phyloP scores from a whole-genome alignment of 2,888 invertebrate genomes.

The Flabesymbios commensalis region DNA sequence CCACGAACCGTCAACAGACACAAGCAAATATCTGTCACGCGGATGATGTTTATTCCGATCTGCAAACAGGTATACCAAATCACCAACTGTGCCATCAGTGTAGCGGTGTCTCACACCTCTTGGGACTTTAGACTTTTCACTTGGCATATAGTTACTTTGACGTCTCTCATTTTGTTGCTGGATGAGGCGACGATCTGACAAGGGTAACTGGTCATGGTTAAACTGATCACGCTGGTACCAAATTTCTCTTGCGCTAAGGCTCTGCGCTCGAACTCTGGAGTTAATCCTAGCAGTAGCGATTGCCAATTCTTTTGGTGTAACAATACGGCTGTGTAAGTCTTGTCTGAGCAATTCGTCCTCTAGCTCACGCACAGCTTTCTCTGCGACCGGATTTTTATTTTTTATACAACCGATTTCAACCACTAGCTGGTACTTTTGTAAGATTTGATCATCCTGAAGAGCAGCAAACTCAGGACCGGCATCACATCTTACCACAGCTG shows the following conservation, averaged over 20 bases:
- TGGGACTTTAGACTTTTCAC: conserved; percentile 30
- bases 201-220: conserved; percentile 27
- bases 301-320: conserved; percentile 17
- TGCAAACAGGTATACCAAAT: conserved; percentile 7
- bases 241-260: conserved; percentile 34
- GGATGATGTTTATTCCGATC: conserved; percentile 3
- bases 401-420: conserved; percentile 32
- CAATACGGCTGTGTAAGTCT: no score
- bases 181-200: conserved; percentile 25
- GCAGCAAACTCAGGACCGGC: conserved; percentile 30
- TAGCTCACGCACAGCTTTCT: conserved; percentile 39
- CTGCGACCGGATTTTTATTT: conserved; percentile 41
- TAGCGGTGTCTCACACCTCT: not conserved
- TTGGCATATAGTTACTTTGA: conserved; percentile 26
- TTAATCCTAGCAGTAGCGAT: conserved; percentile 30
- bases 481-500: conserved; percentile 28
- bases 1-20: no score
- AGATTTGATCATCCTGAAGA: conserved; percentile 20
- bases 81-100: not conserved
- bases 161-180: conserved; percentile 21
- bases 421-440: conserved; percentile 16
- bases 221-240: conserved; percentile 36
- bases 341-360: conserved; percentile 34
- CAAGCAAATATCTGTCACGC: conserved; percentile 3
- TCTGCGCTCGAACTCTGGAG: conserved; percentile 26